phyloP scores from a whole-genome alignment of 2,888 invertebrate species.

The Philereme vetulata region DNA sequence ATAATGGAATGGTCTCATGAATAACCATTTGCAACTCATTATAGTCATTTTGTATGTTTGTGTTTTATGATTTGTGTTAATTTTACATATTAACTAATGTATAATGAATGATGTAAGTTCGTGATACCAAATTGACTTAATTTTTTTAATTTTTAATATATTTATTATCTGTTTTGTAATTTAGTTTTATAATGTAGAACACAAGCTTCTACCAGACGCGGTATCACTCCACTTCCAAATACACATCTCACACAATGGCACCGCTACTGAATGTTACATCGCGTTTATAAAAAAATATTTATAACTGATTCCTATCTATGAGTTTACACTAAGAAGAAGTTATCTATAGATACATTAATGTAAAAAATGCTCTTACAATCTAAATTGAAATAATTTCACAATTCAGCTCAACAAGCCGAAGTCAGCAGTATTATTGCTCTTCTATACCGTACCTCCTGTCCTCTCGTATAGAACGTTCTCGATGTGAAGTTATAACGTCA shows the following conservation, averaged over 20 bases:
- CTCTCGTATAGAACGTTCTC: constrained; percentile 51
- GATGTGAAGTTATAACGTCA: constrained; percentile 40
- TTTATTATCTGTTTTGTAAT: constrained; percentile 15
- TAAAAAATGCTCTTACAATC: constrained; percentile 61
- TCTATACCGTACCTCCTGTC: constrained; percentile 38
- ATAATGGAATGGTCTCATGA: constrained; percentile 81
- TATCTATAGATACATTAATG: constrained; percentile 59
- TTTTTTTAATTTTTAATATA: constrained; percentile 24
- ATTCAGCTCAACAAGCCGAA: constrained; percentile 54
- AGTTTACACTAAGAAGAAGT: constrained; percentile 63
- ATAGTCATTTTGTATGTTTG: constrained; percentile 42
- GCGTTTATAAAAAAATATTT: constrained; percentile 60
- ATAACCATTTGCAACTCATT: constrained; percentile 69
- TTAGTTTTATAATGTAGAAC: constrained; percentile 7
- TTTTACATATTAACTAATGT: constrained; percentile 31
- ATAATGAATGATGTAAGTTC: constrained; percentile 38
- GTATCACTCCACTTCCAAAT: constrained; percentile 43
- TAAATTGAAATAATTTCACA: constrained; percentile 60
- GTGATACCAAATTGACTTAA: constrained; percentile 43
- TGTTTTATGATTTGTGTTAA: constrained; percentile 20
- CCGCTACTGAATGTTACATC: constrained; percentile 67
- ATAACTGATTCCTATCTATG: constrained; percentile 67
- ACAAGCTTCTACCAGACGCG: constrained; percentile 28
- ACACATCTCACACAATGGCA: constrained; percentile 72
- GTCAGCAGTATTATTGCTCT: constrained; percentile 63